These are phyloP conservation scores for Arctia plantaginis DNA, from an alignment of 2,888 invertebrate species.

Conservation along the genomic window DNA sequence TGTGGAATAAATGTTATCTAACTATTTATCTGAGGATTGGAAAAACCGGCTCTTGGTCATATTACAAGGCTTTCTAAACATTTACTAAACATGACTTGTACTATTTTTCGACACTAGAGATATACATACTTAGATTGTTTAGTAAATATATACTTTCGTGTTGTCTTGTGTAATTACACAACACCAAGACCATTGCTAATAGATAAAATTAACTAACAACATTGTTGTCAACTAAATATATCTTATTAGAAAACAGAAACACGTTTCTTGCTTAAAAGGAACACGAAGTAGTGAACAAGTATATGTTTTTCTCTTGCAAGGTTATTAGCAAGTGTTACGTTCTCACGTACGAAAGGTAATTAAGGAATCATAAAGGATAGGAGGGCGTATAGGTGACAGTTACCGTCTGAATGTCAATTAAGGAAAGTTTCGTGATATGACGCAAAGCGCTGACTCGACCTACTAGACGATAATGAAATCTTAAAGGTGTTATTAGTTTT, in stretches of 20 bases:
- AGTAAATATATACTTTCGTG: too few species aligned
- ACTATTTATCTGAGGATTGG: too few species aligned
- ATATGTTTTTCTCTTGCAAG: conserved; percentile 38
- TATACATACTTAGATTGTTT: not conserved
- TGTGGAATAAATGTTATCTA: too few species aligned
- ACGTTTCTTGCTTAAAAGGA: not conserved
- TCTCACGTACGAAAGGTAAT: conserved; percentile 58
- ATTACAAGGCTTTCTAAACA: not conserved
- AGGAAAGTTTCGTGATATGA: conserved; percentile 69
- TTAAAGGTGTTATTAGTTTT: conserved; percentile 61
- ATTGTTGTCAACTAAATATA: not conserved
- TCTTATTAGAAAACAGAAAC: not conserved
- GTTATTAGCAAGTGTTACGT: conserved; percentile 46
- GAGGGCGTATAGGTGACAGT: conserved; percentile 51
- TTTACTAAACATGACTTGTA: not conserved
- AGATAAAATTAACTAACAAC: not conserved
- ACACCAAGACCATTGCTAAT: not conserved
- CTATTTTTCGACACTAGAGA: not conserved
- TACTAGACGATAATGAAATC: conserved; percentile 63
- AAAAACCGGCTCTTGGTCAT: too few species aligned
- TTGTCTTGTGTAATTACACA: too few species aligned
- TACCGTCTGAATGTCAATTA: conserved; percentile 71
- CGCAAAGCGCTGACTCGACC: conserved; percentile 48
- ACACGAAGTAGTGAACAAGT: conserved; percentile 25
- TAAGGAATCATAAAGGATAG: conserved; percentile 60